These are phyloP conservation scores for Nycticebus coucang DNA, from an alignment of 2,113 vertebrate species.

Conservation along the genomic window DNA sequence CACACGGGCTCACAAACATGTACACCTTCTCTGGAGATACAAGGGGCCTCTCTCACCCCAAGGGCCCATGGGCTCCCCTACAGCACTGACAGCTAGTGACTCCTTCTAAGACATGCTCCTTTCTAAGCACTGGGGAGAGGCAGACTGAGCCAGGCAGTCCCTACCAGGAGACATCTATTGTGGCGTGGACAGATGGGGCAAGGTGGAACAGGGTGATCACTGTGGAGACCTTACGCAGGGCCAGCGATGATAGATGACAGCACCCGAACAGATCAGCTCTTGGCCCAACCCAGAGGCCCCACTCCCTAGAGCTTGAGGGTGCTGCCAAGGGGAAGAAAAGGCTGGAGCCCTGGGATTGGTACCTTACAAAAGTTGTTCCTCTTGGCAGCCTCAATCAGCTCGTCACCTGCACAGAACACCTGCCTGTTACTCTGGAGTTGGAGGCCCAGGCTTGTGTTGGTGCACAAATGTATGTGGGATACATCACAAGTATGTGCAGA, in stretches of 20 bases:
- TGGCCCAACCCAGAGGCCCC: neutral
- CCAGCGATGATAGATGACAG: too few species aligned
- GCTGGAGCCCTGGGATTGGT: neutral
- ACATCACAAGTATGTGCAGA: neutral
- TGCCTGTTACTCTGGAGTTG: neutral
- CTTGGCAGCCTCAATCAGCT: constrained; percentile 92
- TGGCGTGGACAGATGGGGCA: neutral
- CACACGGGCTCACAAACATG: neutral
- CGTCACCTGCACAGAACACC: constrained; percentile 82
- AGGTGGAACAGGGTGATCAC: neutral
- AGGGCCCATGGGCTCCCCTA: neutral
- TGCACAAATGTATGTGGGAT: accelerated
- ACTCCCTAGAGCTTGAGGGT: accelerated
- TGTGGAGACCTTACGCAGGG: neutral
- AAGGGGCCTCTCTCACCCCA: neutral
- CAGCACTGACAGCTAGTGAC: too few species aligned
- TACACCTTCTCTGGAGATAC: neutral
- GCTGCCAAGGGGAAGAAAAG: neutral
- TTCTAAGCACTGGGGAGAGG: neutral
- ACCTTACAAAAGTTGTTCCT: constrained; percentile 92
- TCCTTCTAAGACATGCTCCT: neutral
- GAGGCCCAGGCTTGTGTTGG: neutral
- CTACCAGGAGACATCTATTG: neutral
- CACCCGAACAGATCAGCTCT: neutral
- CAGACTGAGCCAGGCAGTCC: neutral